Base-by-base conservation (phyloP, 2,113 vertebrate genomes). In the Neogale vison region DNA sequence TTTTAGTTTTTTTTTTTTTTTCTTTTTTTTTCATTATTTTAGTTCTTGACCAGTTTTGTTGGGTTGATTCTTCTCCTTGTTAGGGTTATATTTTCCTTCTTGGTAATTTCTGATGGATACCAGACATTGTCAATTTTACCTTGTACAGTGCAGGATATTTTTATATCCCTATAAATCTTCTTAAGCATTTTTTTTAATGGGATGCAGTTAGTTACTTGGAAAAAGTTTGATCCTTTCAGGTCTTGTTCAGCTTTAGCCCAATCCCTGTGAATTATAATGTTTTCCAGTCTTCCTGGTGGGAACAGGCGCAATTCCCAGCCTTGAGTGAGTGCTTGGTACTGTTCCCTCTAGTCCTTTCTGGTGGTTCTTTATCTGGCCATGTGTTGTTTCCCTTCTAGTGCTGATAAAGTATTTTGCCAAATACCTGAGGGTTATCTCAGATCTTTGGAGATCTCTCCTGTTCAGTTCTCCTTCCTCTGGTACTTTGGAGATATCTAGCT, bases 91-190 rank as follows among this genome's bases (percentile, higher is more conserved):
- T 84, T 97, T 94, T 39, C 4, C 14, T 63, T 93, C 9, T 94
- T 74, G 10, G 11, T 95, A 77, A 57, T 84, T 94, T 94, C 88
- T 79, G 29, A 77, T 94, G 76, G 47, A 91, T 79, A 5, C 52
- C 13, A 95, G 76, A 69, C n/a, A 84, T 69, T 90, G 69, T 94
- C 81, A 85, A 65, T 93, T 90, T 92, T 95, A 34, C 55, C 36
- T 79, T 77, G 31, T 55, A 93, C 10, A 50, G 29, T 77, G 23
- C 3, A 57, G 24, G 11, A 57, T 94, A 84, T 93, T 93, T 96
- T 97, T 94, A 71, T 91, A 71, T 42, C 20, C 10, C 34, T 94
- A 18, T 84, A 91, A n/a, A 80, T 88, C 47, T 95, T 93, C 45
- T 95, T 92, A 23, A 95, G 10, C 6, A 36, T 69, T 94, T 65